Evolutionary conservation across 1,140 invertebrate genomes (phyloP).

Genomic region (Hormaphis cornu): DNA sequence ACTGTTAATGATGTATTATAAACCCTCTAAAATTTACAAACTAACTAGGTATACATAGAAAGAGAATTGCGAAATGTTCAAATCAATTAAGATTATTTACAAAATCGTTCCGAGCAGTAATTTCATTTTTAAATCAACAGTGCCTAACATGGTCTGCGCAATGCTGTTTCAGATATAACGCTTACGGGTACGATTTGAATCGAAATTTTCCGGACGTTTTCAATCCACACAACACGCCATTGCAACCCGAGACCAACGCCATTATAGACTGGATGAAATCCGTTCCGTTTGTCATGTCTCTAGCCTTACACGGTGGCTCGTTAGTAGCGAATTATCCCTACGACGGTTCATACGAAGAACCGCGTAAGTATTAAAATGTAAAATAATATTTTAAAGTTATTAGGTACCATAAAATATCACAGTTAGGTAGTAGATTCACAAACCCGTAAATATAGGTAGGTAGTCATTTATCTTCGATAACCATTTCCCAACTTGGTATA

Average conservation of each 20-base stretch:
- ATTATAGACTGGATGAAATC: constrained; percentile 80
- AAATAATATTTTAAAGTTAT: background rate
- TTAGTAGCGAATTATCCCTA: constrained; percentile 86
- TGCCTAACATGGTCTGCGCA: constrained; percentile 39
- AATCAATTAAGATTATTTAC: no score
- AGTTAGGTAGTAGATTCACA: no score
- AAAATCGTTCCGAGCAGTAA: no score
- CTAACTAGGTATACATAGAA: no score
- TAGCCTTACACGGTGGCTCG: constrained; percentile 84
- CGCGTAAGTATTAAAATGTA: background rate
- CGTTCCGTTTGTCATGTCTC: constrained; percentile 84
- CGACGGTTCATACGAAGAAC: constrained; percentile 53
- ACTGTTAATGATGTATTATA: no score
- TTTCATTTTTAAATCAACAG: no score
- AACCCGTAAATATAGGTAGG: no score
- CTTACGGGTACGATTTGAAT: constrained; percentile 69
- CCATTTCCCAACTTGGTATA: no score
- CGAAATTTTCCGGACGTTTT: constrained; percentile 76
- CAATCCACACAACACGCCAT: constrained; percentile 43
- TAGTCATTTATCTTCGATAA: no score
- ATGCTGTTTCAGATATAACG: constrained; percentile 59
- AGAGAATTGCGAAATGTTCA: no score
- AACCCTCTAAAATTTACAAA: no score
- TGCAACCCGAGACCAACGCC: constrained; percentile 80
- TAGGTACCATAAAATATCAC: no score